Evolutionary conservation across 2,797 vertebrate species (phyloP).

Genomic region (Anguilla megastoma): DNA sequence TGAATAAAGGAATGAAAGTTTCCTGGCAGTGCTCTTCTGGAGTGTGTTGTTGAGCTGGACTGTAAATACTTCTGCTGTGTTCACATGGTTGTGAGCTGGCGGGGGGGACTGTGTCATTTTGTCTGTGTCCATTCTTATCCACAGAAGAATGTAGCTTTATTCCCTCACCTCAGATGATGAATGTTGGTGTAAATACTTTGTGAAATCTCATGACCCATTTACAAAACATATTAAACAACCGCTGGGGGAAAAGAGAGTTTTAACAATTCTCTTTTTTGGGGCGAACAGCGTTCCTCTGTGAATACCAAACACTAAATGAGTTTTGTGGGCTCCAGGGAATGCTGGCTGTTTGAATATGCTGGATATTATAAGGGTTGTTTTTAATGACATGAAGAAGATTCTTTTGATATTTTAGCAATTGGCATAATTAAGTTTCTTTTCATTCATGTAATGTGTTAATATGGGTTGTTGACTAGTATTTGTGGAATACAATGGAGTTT

Average conservation of each 20-base stretch:
- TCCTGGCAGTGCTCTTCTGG: not conserved
- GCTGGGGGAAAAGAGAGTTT: not conserved
- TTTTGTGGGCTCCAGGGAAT: not conserved
- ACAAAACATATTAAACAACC: not conserved
- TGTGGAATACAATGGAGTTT: not conserved
- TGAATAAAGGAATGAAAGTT: conserved; percentile 11
- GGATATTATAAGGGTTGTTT: not conserved
- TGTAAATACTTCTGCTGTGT: conserved; percentile 24
- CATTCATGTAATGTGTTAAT: not conserved
- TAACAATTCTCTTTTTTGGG: not conserved
- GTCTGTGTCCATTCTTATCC: not conserved
- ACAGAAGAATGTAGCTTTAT: not conserved
- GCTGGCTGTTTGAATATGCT: not conserved
- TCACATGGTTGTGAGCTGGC: conserved; percentile 20
- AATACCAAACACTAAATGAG: not conserved
- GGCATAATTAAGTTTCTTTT: not conserved
- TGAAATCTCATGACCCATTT: not conserved
- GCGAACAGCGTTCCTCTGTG: not conserved
- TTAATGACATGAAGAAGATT: not conserved
- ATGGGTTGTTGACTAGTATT: not conserved
- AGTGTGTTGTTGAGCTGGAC: conserved; percentile 5
- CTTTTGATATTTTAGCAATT: not conserved
- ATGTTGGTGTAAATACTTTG: not conserved
- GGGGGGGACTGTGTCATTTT: not conserved
- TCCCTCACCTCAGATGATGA: conserved; percentile 1